A percentile compares a stretch with the other conserved stretches of the same genome.
These are phyloP conservation scores for Eristalinus sepulchralis DNA, from an alignment of 2,888 invertebrate genomes.

Conservation along the genomic window DNA sequence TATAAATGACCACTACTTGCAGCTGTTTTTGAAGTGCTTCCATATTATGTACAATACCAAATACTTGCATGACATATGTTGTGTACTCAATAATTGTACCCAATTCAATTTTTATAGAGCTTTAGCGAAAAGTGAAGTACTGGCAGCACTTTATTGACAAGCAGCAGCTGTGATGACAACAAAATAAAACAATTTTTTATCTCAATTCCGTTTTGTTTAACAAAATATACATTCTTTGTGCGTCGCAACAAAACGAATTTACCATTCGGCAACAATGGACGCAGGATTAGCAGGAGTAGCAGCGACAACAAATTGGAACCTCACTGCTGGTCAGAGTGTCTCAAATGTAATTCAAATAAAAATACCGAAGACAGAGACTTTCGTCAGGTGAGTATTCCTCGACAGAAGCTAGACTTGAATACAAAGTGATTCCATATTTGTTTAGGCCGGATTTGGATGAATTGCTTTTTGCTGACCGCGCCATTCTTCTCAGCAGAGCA, in stretches of 20 bases:
- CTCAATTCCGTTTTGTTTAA: not conserved
- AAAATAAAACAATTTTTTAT: not conserved
- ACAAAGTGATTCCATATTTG: not conserved
- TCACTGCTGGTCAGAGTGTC: conserved; percentile 75
- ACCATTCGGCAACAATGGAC: conserved; percentile 51
- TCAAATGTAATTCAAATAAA: conserved; percentile 73
- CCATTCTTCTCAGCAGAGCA: conserved; percentile 73
- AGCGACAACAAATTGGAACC: conserved; percentile 75
- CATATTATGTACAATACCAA: too few relatives aligned
- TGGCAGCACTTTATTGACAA: too few relatives aligned
- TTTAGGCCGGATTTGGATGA: conserved; percentile 76
- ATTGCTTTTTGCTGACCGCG: conserved; percentile 75
- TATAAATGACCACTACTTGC: too few relatives aligned
- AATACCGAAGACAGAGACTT: conserved; percentile 73
- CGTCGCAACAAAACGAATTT: conserved; percentile 10
- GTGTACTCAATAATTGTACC: not conserved
- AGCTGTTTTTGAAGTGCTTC: too few relatives aligned
- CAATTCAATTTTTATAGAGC: not conserved
- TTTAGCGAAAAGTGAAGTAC: not conserved
- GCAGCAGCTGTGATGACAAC: not conserved
- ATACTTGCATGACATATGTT: not conserved
- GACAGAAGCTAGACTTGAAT: not conserved
- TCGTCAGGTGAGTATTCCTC: conserved; percentile 74
- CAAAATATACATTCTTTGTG: conserved; percentile 23
- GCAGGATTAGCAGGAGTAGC: conserved; percentile 48